Conservation (phyloP, 2,888 invertebrate species). For the Cheilosia pagana region DNA sequence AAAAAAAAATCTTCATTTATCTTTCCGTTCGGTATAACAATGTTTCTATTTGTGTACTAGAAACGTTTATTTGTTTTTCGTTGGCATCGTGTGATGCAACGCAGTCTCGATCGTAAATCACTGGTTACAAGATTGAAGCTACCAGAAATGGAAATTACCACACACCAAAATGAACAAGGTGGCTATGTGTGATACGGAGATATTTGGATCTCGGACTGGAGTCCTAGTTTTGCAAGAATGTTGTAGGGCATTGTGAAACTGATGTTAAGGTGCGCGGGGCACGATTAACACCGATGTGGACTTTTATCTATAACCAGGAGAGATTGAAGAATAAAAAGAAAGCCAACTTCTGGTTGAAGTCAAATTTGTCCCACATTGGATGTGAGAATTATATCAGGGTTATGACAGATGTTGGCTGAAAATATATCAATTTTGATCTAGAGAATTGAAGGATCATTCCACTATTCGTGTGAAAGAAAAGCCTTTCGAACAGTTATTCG, state of each 20-base stretch:
- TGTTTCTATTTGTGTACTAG: constrained; percentile 38
- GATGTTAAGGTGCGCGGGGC: too few relatives aligned
- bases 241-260: neutral
- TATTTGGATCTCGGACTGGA: neutral
- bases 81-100: constrained; percentile 32
- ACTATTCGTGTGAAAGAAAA: too few relatives aligned
- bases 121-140: neutral
- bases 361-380: too few relatives aligned
- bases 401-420: too few relatives aligned
- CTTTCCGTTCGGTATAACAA: constrained; percentile 29
- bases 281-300: too few relatives aligned
- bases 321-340: too few relatives aligned
- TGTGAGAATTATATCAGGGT: too few relatives aligned
- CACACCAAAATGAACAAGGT: neutral
- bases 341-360: too few relatives aligned
- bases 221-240: neutral
- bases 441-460: too few relatives aligned
- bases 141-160: neutral
- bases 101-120: constrained; percentile 14
- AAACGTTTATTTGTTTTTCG: constrained; percentile 39
- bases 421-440: too few relatives aligned
- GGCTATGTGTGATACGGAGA: neutral
- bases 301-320: too few relatives aligned
- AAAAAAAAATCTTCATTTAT: constrained; percentile 51
- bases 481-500: too few relatives aligned